Conservation (phyloP, 1,140 invertebrate species). For the Chelonus insularis region DNA sequence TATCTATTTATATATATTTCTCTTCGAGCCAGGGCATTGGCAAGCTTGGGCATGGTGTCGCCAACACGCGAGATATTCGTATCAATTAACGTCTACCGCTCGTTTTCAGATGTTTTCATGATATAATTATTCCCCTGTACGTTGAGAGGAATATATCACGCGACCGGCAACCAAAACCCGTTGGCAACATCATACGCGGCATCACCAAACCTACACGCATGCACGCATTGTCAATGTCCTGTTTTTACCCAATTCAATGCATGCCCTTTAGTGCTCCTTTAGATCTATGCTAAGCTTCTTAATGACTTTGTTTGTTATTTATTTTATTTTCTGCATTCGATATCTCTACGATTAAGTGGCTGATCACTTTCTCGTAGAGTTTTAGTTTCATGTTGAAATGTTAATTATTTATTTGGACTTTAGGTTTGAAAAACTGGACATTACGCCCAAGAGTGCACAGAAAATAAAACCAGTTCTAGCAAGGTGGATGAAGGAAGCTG, state of each 20-base stretch:
- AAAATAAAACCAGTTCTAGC: constrained; percentile 98
- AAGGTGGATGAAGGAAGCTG: constrained; percentile 97
- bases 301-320: not conserved
- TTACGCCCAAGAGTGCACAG: constrained; percentile 98
- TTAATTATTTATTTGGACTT: constrained; percentile 38
- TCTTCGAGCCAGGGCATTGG: constrained; percentile 80
- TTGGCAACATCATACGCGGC: constrained; percentile 60
- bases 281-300: constrained; percentile 18
- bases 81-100: constrained; percentile 37
- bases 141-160: constrained; percentile 19
- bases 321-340: not conserved
- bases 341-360: not conserved
- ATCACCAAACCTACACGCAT: constrained; percentile 59
- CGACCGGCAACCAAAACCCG: constrained; percentile 33
- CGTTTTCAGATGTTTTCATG: constrained; percentile 32
- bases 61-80: constrained; percentile 55
- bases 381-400: too few relatives aligned
- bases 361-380: not conserved
- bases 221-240: constrained; percentile 62
- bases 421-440: constrained; percentile 99
- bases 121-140: constrained; percentile 21
- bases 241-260: constrained; percentile 52
- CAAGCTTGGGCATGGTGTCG: constrained; percentile 66
- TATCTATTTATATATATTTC: constrained; percentile 25
- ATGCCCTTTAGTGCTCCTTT: constrained; percentile 58